Evolutionary conservation across 2,113 vertebrate species (phyloP).

Genomic region (Odocoileus virginianus): DNA sequence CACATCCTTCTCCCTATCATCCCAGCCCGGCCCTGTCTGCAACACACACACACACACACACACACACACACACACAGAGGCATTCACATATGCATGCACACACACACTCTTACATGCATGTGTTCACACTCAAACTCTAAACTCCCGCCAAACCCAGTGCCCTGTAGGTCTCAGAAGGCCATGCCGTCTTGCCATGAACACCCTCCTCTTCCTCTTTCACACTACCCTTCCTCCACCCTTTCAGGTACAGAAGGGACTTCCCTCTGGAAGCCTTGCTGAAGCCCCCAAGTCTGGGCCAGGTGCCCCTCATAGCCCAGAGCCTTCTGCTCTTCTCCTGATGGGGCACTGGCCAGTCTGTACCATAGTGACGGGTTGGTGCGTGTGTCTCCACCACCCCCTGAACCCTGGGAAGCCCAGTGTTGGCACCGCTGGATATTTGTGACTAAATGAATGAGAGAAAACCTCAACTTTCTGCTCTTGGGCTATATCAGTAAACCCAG

Average conservation of each 20-base stretch:
- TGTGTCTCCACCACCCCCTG: not conserved
- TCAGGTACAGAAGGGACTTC: not conserved
- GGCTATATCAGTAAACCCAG: not conserved
- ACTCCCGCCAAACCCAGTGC: not conserved
- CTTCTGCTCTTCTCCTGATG: not conserved
- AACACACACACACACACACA: too few species aligned
- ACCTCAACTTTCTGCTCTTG: not conserved
- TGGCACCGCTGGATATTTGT: not conserved
- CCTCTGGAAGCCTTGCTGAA: not conserved
- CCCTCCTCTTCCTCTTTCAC: not conserved
- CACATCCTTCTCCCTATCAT: not conserved
- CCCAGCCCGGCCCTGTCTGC: not conserved
- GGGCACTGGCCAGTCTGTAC: not conserved
- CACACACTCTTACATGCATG: not conserved
- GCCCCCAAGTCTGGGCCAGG: not conserved
- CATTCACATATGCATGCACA: not conserved
- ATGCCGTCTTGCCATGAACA: not conserved
- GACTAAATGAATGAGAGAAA: not conserved
- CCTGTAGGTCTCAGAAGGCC: not conserved
- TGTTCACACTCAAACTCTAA: not conserved
- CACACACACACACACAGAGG: not conserved
- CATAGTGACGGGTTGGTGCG: accelerated
- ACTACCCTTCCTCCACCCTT: not conserved
- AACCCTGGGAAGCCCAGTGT: not conserved
- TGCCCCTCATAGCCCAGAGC: not conserved